phyloP scores from a whole-genome alignment of 2,888 invertebrate genomes.

The Xylota sylvarum region DNA sequence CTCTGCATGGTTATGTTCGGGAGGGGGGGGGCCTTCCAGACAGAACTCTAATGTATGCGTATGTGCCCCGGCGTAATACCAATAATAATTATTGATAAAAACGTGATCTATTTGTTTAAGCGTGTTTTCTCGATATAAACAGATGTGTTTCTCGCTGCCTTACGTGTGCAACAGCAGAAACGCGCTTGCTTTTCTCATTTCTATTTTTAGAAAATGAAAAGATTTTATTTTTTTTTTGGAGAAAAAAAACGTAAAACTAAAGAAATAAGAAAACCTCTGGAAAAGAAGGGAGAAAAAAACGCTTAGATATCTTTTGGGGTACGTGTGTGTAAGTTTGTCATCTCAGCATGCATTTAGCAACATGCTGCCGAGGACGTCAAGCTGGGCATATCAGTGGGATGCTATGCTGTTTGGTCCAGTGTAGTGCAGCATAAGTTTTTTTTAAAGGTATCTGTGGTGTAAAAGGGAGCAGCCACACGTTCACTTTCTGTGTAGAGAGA shows the following conservation, averaged over 20 bases:
- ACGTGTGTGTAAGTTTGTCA: constrained; percentile 69
- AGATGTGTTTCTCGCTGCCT: constrained; percentile 49
- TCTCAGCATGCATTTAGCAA: constrained; percentile 73
- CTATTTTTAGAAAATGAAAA: constrained; percentile 69
- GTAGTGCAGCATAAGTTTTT: constrained; percentile 25
- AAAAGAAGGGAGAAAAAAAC: constrained; percentile 20
- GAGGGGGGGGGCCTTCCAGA: constrained; percentile 27
- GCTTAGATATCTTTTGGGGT: constrained; percentile 30
- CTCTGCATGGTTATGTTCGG: constrained; percentile 17
- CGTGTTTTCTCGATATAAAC: constrained; percentile 67
- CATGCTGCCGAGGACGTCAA: constrained; percentile 72
- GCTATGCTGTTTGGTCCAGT: constrained; percentile 40
- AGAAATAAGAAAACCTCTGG: constrained; percentile 20
- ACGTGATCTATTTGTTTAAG: constrained; percentile 77
- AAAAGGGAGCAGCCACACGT: constrained; percentile 39
- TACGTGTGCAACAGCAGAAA: constrained; percentile 20
- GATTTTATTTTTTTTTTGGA: constrained; percentile 22
- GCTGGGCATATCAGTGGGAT: constrained; percentile 64
- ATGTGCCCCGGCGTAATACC: constrained; percentile 41
- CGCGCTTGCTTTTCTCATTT: constrained; percentile 47
- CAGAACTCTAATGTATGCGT: constrained; percentile 1
- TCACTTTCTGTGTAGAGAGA: background rate
- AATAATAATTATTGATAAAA: constrained; percentile 73
- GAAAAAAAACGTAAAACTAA: constrained; percentile 21
- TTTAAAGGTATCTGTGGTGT: constrained; percentile 5